phyloP scores from a whole-genome alignment of 2,113 vertebrate species.

The Thinocorus orbignyianus region DNA sequence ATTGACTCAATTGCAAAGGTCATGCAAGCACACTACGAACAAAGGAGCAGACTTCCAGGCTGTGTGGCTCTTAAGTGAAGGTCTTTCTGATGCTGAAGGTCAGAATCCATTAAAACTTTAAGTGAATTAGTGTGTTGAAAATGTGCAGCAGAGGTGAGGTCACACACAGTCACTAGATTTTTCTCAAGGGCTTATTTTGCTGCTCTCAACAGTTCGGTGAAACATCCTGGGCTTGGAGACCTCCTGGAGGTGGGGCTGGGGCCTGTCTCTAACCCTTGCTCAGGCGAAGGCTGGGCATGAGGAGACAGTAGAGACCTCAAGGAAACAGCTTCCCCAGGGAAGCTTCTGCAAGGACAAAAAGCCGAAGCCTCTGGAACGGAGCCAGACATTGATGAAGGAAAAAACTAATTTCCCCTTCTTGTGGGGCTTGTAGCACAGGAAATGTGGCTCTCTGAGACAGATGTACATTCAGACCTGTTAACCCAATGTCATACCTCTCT shows the following conservation, averaged over 20 bases:
- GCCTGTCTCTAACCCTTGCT: not conserved
- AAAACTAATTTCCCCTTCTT: constrained; percentile 9
- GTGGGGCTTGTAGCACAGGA: not conserved
- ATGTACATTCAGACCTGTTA: not conserved
- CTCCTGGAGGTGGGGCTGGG: not conserved
- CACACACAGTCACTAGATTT: not conserved
- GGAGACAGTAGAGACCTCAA: not conserved
- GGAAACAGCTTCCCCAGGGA: not conserved
- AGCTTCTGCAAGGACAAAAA: not conserved
- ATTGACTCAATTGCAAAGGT: not conserved
- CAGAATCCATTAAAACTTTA: not conserved
- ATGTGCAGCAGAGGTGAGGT: not conserved
- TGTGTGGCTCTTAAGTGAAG: not conserved
- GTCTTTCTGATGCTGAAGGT: not conserved
- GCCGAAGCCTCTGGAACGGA: not conserved
- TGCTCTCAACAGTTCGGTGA: not conserved
- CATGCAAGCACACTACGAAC: not conserved
- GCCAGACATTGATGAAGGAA: not conserved
- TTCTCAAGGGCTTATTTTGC: not conserved
- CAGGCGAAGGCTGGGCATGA: not conserved
- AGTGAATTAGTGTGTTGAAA: not conserved
- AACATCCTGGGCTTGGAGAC: not conserved
- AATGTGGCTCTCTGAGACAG: not conserved
- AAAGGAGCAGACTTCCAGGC: not conserved
- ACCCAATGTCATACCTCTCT: not conserved